A percentile compares a stretch with the other conserved stretches of the same genome.
phyloP scores from a whole-genome alignment of 1,140 invertebrate genomes.

The Pinna nobilis region DNA sequence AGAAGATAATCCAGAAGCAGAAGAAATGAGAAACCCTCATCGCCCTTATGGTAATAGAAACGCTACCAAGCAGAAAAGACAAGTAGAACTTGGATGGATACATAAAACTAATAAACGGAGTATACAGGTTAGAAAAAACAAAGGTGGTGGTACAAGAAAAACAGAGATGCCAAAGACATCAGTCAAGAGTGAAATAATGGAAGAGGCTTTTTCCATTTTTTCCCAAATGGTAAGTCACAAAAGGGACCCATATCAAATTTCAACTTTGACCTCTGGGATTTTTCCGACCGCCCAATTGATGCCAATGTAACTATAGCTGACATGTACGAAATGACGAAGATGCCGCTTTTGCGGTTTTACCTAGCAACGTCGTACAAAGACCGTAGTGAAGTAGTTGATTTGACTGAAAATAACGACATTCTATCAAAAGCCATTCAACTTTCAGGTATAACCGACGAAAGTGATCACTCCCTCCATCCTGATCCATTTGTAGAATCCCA shows the following conservation, averaged over 20 bases:
- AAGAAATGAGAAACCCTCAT: slow-evolving; percentile 19
- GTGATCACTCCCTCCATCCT: not conserved
- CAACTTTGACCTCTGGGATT: slow-evolving; percentile 38
- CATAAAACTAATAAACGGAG: slow-evolving; percentile 9
- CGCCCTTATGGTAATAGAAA: slow-evolving; percentile 26
- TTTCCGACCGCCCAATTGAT: slow-evolving; percentile 15
- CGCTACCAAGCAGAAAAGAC: slow-evolving; percentile 11
- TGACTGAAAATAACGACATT: slow-evolving; percentile 10
- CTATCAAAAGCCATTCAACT: not conserved
- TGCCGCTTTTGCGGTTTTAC: slow-evolving; percentile 41
- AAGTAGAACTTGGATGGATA: slow-evolving; percentile 46
- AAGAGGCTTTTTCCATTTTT: slow-evolving; percentile 24
- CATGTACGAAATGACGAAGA: slow-evolving; percentile 40
- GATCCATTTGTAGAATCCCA: not conserved
- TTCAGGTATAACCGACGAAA: not conserved
- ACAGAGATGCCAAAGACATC: slow-evolving; percentile 18
- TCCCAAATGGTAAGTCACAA: slow-evolving; percentile 27
- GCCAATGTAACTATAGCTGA: slow-evolving; percentile 27
- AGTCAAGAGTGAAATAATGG: slow-evolving; percentile 29
- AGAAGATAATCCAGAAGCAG: not conserved
- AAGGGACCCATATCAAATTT: slow-evolving; percentile 33
- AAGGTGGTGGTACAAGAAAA: slow-evolving; percentile 40
- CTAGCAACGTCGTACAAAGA: slow-evolving; percentile 30
- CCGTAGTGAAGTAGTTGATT: not conserved
- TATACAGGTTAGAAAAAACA: slow-evolving; percentile 40